phyloP scores from a whole-genome alignment of 2,888 invertebrate genomes.

The Lapara coniferarum region DNA sequence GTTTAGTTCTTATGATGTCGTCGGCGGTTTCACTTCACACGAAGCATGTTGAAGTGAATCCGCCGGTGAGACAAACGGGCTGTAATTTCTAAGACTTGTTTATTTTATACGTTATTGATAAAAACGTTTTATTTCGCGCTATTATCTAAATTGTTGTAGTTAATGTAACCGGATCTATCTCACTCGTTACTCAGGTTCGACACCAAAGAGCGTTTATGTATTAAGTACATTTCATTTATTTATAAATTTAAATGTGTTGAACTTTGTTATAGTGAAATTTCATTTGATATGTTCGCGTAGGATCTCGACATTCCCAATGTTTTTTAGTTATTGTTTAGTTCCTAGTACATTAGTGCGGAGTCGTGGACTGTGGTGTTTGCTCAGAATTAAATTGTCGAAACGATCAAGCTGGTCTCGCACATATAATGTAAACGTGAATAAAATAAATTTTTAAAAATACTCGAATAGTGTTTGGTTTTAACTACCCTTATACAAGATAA shows the following conservation, averaged over 20 bases:
- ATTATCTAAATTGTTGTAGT: constrained; percentile 20
- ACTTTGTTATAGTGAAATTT: constrained; percentile 45
- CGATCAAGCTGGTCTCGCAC: constrained; percentile 47
- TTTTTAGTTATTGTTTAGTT: constrained; percentile 36
- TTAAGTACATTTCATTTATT: constrained; percentile 62
- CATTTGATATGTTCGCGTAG: constrained; percentile 45
- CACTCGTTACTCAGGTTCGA: constrained; percentile 48
- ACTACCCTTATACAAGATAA: neutral
- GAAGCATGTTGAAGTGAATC: constrained; percentile 37
- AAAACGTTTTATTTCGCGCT: constrained; percentile 35
- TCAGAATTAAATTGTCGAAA: constrained; percentile 43
- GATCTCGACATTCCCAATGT: constrained; percentile 78
- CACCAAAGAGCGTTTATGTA: constrained; percentile 70
- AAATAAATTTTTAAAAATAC: constrained; percentile 31
- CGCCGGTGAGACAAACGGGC: constrained; percentile 54
- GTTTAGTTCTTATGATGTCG: constrained; percentile 39
- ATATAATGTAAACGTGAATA: constrained; percentile 43
- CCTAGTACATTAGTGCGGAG: constrained; percentile 48
- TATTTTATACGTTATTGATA: constrained; percentile 29
- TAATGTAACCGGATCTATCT: constrained; percentile 49
- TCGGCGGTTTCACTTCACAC: neutral
- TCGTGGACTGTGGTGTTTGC: constrained; percentile 45
- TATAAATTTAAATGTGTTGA: constrained; percentile 53
- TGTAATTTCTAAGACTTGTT: constrained; percentile 72
- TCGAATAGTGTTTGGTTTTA: constrained; percentile 28